Evolutionary conservation across 2,797 vertebrate genomes (phyloP).

Genomic region (Rhinoraja longicauda): DNA sequence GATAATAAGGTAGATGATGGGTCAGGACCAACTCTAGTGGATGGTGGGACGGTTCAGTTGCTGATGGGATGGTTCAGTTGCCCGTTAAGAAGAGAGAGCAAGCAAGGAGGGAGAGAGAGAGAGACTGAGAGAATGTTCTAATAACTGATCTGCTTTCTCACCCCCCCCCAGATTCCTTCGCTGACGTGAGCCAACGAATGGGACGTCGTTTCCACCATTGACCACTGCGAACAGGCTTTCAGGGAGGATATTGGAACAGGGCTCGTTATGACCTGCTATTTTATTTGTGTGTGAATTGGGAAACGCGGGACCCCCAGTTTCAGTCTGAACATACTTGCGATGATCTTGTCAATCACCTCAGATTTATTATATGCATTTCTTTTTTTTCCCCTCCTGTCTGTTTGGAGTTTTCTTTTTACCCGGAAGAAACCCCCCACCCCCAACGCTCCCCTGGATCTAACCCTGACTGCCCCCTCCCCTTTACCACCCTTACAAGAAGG

Average conservation of each 20-base stretch:
- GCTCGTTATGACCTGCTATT: not conserved
- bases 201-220: conserved; percentile 14
- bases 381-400: no score
- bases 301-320: not conserved
- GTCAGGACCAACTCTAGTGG: no score
- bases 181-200: not conserved
- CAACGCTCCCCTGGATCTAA: not conserved
- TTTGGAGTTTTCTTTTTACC: conserved; percentile 29
- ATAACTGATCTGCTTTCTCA: not conserved
- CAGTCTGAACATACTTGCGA: conserved; percentile 22
- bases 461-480: no score
- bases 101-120: no score
- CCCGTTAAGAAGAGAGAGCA: no score
- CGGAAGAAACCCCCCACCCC: not conserved
- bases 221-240: conserved; percentile 18
- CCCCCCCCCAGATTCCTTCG: conserved; percentile 20
- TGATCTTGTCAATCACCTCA: conserved; percentile 35
- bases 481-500: not conserved
- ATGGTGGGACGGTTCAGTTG: no score
- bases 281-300: conserved; percentile 15
- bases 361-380: conserved; percentile 13
- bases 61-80: no score
- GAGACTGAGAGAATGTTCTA: no score
- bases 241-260: conserved; percentile 32
- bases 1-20: no score